Evolutionary conservation across 2,888 invertebrate genomes (phyloP).

Genomic region (Phasia obesa): DNA sequence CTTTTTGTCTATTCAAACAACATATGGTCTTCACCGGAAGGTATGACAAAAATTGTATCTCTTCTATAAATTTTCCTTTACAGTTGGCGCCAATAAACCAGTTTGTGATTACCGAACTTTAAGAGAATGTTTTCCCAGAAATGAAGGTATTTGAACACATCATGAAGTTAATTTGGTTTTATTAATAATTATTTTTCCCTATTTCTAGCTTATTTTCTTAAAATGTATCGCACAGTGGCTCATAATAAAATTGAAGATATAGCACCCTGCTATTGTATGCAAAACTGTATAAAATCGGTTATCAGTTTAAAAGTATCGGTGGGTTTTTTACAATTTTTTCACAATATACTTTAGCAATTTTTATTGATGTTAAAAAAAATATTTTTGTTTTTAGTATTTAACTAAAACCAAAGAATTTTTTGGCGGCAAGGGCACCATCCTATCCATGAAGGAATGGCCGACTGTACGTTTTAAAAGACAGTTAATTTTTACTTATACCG

Average conservation of each 20-base stretch:
- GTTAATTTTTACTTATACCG: slow-evolving; percentile 80
- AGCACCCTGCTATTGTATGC: slow-evolving; percentile 77
- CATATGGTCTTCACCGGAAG: too few relatives aligned
- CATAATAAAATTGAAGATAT: slow-evolving; percentile 48
- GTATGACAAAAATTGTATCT: too few relatives aligned
- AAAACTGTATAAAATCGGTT: slow-evolving; percentile 79
- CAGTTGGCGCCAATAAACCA: slow-evolving; percentile 58
- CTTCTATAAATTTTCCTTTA: slow-evolving; percentile 1
- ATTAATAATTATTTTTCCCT: background rate
- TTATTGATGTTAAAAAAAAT: background rate
- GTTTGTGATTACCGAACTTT: slow-evolving; percentile 67
- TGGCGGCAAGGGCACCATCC: slow-evolving; percentile 63
- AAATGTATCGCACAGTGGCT: slow-evolving; percentile 51
- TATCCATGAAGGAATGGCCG: slow-evolving; percentile 71
- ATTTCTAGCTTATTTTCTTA: slow-evolving; percentile 57
- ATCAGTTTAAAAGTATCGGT: slow-evolving; percentile 74
- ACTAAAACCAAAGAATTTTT: slow-evolving; percentile 67
- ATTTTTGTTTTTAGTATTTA: slow-evolving; percentile 35
- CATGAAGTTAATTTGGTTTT: background rate
- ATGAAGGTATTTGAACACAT: slow-evolving; percentile 35
- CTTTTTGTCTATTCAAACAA: too few relatives aligned
- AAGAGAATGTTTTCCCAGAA: slow-evolving; percentile 62
- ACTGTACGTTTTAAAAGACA: slow-evolving; percentile 78
- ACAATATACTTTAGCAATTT: background rate
- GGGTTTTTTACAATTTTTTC: slow-evolving; percentile 36